Conservation (phyloP, 37 sponge, comb jelly and placozoan genomes). For the Agelas oroides region DNA sequence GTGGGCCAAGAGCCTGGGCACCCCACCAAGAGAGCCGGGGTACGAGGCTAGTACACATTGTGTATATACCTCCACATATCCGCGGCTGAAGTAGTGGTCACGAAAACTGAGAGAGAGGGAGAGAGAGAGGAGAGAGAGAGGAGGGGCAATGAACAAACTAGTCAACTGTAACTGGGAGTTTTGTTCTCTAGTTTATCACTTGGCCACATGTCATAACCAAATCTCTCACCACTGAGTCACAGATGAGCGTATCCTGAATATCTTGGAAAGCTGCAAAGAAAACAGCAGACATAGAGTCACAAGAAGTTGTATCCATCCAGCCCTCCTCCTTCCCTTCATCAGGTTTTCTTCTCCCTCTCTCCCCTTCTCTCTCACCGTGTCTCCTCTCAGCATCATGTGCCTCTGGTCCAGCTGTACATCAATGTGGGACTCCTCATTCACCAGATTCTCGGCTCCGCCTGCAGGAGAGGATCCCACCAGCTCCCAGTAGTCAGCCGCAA, state of each 20-base stretch:
- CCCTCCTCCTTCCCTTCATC: no score
- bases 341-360: no score
- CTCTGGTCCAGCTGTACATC: slow-evolving; percentile 94
- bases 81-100: slow-evolving; percentile 91
- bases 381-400: slow-evolving; percentile 94
- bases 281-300: background rate
- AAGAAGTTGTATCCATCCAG: no score
- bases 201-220: background rate
- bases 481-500: slow-evolving; percentile 96
- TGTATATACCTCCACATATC: slow-evolving; percentile 91
- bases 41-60: no score
- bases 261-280: slow-evolving; percentile 71
- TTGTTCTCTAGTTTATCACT: no score
- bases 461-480: slow-evolving; percentile 90
- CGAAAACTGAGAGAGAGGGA: slow-evolving; percentile 88
- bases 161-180: no score
- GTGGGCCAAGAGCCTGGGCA: background rate
- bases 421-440: slow-evolving; percentile 84
- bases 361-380: no score
- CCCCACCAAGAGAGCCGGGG: no score
- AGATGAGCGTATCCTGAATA: slow-evolving; percentile 77
- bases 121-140: no score
- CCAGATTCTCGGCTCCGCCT: slow-evolving; percentile 94
- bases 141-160: no score
- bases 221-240: slow-evolving; percentile 70